Conservation (phyloP, 2,888 invertebrate species). For the Apoda limacodes region DNA sequence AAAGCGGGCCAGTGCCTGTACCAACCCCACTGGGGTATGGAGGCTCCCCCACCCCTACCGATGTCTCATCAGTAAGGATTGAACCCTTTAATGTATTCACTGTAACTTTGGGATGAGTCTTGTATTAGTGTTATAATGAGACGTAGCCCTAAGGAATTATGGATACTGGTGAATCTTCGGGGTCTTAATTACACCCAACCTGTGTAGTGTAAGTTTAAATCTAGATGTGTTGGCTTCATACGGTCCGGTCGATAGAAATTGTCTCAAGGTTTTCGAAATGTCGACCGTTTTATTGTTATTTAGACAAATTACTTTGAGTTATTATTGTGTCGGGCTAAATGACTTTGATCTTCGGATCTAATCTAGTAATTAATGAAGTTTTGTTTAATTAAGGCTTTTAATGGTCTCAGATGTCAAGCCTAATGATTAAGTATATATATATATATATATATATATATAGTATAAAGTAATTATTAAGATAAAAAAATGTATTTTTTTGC, state of each 20-base stretch:
- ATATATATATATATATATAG: too few species aligned
- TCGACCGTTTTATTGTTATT: too few species aligned
- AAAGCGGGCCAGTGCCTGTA: constrained; percentile 50
- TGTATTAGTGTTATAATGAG: constrained; percentile 71
- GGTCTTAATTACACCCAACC: constrained; percentile 56
- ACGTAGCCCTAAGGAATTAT: constrained; percentile 68
- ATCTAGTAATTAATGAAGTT: too few species aligned
- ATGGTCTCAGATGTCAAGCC: too few species aligned
- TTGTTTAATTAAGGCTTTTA: too few species aligned
- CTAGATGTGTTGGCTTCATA: constrained; percentile 47
- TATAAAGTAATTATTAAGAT: too few species aligned
- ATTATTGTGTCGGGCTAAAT: too few species aligned
- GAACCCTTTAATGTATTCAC: constrained; percentile 70
- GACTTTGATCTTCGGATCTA: too few species aligned
- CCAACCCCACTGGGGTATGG: constrained; percentile 50
- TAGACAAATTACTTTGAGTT: too few species aligned
- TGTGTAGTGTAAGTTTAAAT: constrained; percentile 64
- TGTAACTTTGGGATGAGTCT: constrained; percentile 69
- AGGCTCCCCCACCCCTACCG: constrained; percentile 47
- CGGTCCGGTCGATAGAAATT: constrained; percentile 34
- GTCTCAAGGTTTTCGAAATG: constrained; percentile 29
- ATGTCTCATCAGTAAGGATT: constrained; percentile 70
- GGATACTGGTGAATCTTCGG: constrained; percentile 57
- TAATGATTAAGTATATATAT: too few species aligned
- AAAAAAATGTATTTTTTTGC: too few species aligned